Conservation (phyloP, 2,888 invertebrate species). For the Meta bourneti region DNA sequence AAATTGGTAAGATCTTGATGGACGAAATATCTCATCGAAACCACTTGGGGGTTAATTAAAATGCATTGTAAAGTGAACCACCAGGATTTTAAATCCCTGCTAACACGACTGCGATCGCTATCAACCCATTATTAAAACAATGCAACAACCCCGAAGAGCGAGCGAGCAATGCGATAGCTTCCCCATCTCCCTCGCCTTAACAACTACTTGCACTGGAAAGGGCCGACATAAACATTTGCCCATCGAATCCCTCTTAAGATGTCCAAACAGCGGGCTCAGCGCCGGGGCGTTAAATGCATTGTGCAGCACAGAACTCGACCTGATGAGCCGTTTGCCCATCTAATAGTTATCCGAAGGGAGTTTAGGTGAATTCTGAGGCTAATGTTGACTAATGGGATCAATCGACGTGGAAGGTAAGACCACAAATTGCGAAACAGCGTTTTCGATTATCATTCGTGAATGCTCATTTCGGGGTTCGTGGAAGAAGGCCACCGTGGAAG, state of each 20-base stretch:
- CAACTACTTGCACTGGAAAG: too few relatives aligned
- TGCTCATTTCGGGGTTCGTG: not conserved
- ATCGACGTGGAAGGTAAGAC: conserved; percentile 35
- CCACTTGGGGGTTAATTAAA: too few relatives aligned
- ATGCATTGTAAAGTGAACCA: too few relatives aligned
- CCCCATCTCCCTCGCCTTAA: too few relatives aligned
- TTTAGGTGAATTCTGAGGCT: conserved; percentile 47
- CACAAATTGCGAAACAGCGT: conserved; percentile 32
- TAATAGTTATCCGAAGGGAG: conserved; percentile 48
- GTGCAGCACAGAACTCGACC: not conserved
- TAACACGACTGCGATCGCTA: too few relatives aligned
- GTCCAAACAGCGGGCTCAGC: not conserved
- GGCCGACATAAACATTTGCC: conserved; percentile 15
- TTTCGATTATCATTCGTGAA: conserved; percentile 20
- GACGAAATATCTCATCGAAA: too few relatives aligned
- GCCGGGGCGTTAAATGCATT: conserved; percentile 26
- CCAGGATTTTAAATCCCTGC: too few relatives aligned
- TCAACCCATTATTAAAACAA: too few relatives aligned
- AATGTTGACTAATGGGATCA: conserved; percentile 62
- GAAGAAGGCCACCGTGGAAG: not conserved
- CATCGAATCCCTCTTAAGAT: conserved; percentile 9
- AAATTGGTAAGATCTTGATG: too few relatives aligned
- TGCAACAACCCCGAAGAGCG: too few relatives aligned
- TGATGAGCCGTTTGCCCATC: conserved; percentile 41
- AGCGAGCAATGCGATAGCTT: too few relatives aligned